Evolutionary conservation across 2,888 invertebrate species (phyloP), one percentile per base, ranked within the genome.

Genomic region (Napeogenes sylphis): DNA sequence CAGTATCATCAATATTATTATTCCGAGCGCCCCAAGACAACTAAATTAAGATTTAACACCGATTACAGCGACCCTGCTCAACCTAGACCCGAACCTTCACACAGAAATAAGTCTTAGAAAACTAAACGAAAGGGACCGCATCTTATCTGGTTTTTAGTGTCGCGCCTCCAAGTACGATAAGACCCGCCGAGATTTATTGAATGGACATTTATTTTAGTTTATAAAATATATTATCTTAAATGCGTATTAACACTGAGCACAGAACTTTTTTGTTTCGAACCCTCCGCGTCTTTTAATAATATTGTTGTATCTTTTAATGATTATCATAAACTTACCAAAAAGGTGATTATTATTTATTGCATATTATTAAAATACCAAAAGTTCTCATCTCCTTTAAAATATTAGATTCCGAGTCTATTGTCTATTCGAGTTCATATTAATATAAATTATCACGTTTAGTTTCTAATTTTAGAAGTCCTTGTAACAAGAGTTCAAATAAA

Each of bases 31-130:
- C 77, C 72, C 76, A 88, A 85, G 88, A 89, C 85, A 89, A 87
- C 88, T 89, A 88, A 89, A 90, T 90, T 90, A 89, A 90, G 89
- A 90, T 89, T 84, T 88, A 79, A 84, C 87, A 75, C 86, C 84
- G 89, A 90, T 89, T 88, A 86, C 81, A 76, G 47, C 55, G 53
- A 35, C 32, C 55, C 51, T 10, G 32, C 61, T 57, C 57, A 66
- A 64, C 66, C 58, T 54, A 66, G 64, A 67, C 62, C 62, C 61
- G 63, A 64, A 71, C 66, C 65, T 69, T 68, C 61, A 13, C 2
- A 63, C 42, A 30, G 47, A 47, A 56, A 56, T 63, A 56, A 64
- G 21, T 51, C 51, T 30, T n/a, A 68, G 10, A 58, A 42, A 84
- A 82, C 71, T 59, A 73, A 70, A 77, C 69, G 81, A 79, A 79